Base-by-base conservation (phyloP, 2,113 vertebrate genomes). In the Indri indri region DNA sequence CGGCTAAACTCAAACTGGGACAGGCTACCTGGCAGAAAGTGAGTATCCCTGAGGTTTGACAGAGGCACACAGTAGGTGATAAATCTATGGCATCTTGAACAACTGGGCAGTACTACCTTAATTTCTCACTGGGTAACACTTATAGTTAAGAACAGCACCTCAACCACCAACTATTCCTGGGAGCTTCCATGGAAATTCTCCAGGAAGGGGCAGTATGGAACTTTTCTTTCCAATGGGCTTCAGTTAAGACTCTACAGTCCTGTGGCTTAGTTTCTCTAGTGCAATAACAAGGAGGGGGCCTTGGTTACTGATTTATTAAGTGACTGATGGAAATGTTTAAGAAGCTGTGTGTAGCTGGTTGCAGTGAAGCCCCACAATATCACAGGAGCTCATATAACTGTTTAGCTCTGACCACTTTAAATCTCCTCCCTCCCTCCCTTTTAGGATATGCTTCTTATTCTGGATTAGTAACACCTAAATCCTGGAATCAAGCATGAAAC, bases 351-450 rank as follows among this genome's bases (percentile, higher is more conserved):
- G 18, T 17, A 70, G 76, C 89, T 65, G 45, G 83, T 16, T 90
- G 80, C 94, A 77, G 61, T 57, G 76, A 94, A 70, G 83, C 61
- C 70, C 94, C 61, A 86, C 65, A 42, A n/a, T 82, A 88, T 91
- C 87, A 85, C 23, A 50, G 95, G 37, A 92, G 90, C 83, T 92
- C 95, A 61, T 32, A 52, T 87, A 94, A 97, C 93, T 96, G 97
- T 95, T 97, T 79, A 96, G 96, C 96, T 93, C 80, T 96, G 95
- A 98, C 93, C 94, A 95, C 94, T 95, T 97, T 82, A 95, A 96
- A 93, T 95, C 97, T 92, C 93, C 79, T 27, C 54, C 61, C 63
- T 92, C 94, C 94, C 80, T 32, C 61, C 82, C 68, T 96, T 95
- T 82, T 94, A 97, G 98, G 97, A 98, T 97, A 97, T 65, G 52